phyloP scores from a whole-genome alignment of 2,888 invertebrate species.

The Oscheius myriophilus region DNA sequence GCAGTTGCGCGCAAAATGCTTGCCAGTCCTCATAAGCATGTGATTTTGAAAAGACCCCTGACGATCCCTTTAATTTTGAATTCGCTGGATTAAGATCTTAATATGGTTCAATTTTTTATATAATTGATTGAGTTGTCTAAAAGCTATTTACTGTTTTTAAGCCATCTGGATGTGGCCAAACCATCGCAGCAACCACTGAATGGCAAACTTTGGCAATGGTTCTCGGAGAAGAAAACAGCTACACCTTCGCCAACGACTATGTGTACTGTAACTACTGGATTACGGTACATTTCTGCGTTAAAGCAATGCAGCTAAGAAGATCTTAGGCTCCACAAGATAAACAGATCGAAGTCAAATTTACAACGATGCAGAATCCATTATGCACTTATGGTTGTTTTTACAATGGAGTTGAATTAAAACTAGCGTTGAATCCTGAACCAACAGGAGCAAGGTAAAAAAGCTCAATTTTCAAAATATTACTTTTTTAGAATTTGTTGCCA shows the following conservation, averaged over 20 bases:
- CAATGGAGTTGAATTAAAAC: conserved; percentile 19
- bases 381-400: conserved; percentile 20
- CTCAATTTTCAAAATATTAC: neutral
- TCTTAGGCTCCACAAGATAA: conserved; percentile 13
- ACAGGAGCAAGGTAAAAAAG: conserved; percentile 14
- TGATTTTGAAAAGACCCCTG: no score
- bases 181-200: conserved; percentile 2
- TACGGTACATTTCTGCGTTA: neutral
- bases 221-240: neutral
- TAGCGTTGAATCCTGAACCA: conserved; percentile 14
- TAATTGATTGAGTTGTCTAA: no score
- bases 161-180: conserved; percentile 19
- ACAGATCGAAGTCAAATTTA: conserved; percentile 5
- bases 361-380: neutral
- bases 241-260: conserved; percentile 6
- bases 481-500: conserved; percentile 5
- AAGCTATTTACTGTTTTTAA: neutral
- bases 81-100: no score
- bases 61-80: no score
- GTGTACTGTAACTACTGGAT: conserved; percentile 21
- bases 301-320: neutral
- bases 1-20: no score
- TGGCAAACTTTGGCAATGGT: conserved; percentile 2
- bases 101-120: no score
- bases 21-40: no score